Base-by-base conservation (phyloP, 2,113 vertebrate genomes). In the Passer montanus region DNA sequence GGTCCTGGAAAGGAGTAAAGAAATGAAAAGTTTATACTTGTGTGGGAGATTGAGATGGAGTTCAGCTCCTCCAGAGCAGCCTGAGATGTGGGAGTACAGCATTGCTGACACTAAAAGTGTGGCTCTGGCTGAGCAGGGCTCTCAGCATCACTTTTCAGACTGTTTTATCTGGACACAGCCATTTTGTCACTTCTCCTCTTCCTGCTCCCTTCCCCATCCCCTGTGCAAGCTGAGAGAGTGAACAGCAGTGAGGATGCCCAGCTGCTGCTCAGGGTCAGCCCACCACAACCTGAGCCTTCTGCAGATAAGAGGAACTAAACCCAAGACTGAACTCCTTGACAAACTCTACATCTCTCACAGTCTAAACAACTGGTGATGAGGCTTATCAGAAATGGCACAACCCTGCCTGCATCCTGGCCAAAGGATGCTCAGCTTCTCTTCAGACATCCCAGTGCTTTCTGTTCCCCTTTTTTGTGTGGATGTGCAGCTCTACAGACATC, bases 1-100 rank as follows among this genome's bases (percentile, higher is more conserved):
- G 99, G 99, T 91, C 99, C 99, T 99, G 94, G 26, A 94, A 95
- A 63, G 33, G 39, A 94, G 91, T 30, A 53, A 56, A 74, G 55
- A 77, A 52, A 83, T 19, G n/a, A 41, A 56, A 31, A 5, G 10
- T 43, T 93, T 43, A 24, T 27, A 8, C 2, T 26, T 12, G 31
- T 14, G 59, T 13, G 15, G 63, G n/a, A 7, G 53, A 13, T 49
- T 37, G 77, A 13, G 74, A 5, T 13, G 35, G 43, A 66, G 43
- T 13, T 28, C 37, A n/a, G 35, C 15, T 60, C 53, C 74, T 27
- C 8, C 50, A 8, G 21, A 66, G 63, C 46, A 52, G 66, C 43
- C 90, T 23, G 43, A 19, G 33, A 2, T 13, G 81, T 4, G 11
- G 28, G 55, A 60, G 22, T 31, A 1, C 24, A 64, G 50, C 53